phyloP scores from a whole-genome alignment of 2,113 vertebrate species.

The Chloropsis hardwickii region DNA sequence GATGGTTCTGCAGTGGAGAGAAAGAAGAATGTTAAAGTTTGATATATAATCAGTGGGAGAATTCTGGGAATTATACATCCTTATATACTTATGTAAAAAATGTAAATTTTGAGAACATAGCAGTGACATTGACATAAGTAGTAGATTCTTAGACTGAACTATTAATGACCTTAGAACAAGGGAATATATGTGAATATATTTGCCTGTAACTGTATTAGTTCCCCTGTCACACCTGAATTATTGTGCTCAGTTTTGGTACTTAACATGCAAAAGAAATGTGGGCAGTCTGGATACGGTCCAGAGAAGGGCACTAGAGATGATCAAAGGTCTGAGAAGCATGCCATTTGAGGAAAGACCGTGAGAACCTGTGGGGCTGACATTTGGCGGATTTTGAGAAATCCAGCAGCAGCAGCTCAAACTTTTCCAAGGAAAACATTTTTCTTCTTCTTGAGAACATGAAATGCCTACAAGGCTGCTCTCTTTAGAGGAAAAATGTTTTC shows the following conservation, averaged over 20 bases:
- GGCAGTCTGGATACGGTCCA: not conserved
- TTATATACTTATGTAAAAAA: not conserved
- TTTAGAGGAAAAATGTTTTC: too few species aligned
- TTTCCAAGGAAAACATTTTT: too few species aligned
- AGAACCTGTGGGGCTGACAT: not conserved
- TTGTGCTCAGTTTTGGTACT: not conserved
- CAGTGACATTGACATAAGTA: not conserved
- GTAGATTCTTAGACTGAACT: not conserved
- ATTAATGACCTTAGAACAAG: not conserved
- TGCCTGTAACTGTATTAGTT: not conserved
- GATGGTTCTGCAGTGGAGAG: not conserved
- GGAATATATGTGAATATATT: not conserved
- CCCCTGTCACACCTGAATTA: not conserved
- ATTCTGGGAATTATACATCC: not conserved
- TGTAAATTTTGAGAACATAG: not conserved
- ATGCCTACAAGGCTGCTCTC: too few species aligned
- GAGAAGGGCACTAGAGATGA: not conserved
- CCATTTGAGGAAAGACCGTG: not conserved
- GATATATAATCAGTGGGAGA: not conserved
- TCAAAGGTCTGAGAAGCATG: not conserved
- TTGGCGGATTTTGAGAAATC: too few species aligned
- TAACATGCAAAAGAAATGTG: not conserved
- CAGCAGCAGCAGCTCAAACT: too few species aligned
- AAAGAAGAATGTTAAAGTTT: not conserved
- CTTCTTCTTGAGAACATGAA: too few species aligned